Conservation (phyloP, 2,113 vertebrate genomes). For the Pimephales promelas region DNA sequence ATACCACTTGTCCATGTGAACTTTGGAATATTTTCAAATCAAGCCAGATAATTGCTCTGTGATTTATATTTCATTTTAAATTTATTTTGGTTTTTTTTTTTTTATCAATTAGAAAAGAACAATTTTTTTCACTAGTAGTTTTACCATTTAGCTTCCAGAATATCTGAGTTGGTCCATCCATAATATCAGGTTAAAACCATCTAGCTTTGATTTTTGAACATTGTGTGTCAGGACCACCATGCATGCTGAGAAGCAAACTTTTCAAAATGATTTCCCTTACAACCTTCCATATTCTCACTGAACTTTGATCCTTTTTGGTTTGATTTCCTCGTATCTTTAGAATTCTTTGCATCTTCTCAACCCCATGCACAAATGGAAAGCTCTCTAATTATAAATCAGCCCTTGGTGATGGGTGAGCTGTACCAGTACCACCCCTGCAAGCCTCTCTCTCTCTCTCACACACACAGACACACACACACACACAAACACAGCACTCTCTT, state of each 20-base stretch:
- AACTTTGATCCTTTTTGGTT: neutral
- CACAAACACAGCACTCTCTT: slow-evolving; percentile 27
- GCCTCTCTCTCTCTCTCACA: slow-evolving; percentile 10
- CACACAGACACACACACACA: no score
- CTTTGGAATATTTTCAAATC: neutral
- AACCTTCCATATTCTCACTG: neutral
- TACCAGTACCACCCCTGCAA: no score
- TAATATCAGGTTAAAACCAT: neutral
- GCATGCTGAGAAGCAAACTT: neutral
- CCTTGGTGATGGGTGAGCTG: no score
- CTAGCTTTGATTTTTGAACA: neutral
- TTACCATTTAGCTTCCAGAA: neutral
- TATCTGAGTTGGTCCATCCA: neutral
- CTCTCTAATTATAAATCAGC: slow-evolving; percentile 53
- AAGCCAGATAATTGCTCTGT: neutral
- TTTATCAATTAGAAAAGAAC: neutral
- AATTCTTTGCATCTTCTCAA: neutral
- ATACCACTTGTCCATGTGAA: neutral
- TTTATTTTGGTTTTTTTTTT: no score
- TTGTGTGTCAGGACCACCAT: neutral
- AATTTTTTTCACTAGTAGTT: neutral
- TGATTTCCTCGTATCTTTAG: slow-evolving; percentile 3
- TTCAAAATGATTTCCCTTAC: neutral
- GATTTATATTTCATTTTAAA: neutral
- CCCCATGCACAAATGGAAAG: slow-evolving; percentile 25